Evolutionary conservation across 92 coral and sea anemone species (phyloP), one percentile per base, ranked within the genome.

Genomic region (Phymanthus crucifer): DNA sequence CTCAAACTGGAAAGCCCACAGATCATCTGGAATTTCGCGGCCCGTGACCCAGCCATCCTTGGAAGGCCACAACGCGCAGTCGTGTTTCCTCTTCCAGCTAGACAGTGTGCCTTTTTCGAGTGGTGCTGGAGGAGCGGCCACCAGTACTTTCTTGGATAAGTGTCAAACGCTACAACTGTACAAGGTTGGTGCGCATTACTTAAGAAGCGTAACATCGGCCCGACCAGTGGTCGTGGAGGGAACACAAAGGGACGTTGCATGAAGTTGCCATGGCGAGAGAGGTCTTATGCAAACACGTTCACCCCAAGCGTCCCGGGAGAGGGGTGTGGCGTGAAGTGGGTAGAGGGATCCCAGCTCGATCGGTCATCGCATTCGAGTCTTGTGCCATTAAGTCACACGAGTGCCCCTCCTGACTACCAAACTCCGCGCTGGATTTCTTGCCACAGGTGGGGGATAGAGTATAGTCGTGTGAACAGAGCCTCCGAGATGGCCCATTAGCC

Each of bases 401-500:
- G 68, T 83, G 87, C 33, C 87, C 78, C 3, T 45, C 31, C 12
- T 38, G 50, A 19, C 84, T 72, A 3, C 91, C 91, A 61, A 76
- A 87, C n/a, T 23, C 32, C 29, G 21, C 23, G 40, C 32, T 81
- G 66, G 16, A 78, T 79, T 4, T 48, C 46, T 17, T 66, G 26
- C 91, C 88, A 88, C 40, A 83, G 68, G 6, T n/a, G 35, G 68
- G 82, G 19, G 87, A 71, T n/a, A 87, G 35, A 19, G 35, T 57
- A 71, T 78, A 73, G 18, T 89, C 92, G 9, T 85, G 54, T 6
- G 37, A 16, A 5, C 87, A 89, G 14, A 84, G 65, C 18, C 83
- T 71, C 45, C 92, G 86, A 38, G 87, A 89, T 19, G 89, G 89
- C 16, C 70, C n/a, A 70, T 89, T 85, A 5, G 87, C 93, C 24